Evolutionary conservation across 2,797 vertebrate species (phyloP).

Genomic region (Melanogrammus aeglefinus): DNA sequence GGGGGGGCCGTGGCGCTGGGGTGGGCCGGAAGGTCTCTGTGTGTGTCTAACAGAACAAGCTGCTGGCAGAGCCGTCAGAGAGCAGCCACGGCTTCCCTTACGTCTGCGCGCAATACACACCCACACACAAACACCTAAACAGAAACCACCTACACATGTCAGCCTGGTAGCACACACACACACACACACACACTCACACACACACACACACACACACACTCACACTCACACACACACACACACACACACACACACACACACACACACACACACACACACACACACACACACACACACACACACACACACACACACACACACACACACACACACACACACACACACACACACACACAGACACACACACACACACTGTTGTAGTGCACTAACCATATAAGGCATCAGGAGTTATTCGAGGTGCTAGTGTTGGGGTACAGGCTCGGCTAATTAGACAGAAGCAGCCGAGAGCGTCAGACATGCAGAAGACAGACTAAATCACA

Average conservation of each 20-base stretch:
- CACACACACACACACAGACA: too few species aligned
- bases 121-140: neutral
- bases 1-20: too few species aligned
- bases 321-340: too few species aligned
- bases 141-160: neutral
- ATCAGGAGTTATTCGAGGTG: constrained; percentile 30
- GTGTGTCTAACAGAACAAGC: constrained; percentile 42
- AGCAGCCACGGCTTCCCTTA: constrained; percentile 44
- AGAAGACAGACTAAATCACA: neutral
- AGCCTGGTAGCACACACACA: neutral
- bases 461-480: constrained; percentile 1
- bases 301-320: too few species aligned
- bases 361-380: constrained; percentile 22
- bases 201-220: too few species aligned
- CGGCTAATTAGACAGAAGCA: constrained; percentile 15
- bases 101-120: constrained; percentile 18
- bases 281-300: too few species aligned
- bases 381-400: constrained; percentile 23
- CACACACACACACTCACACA: constrained; percentile 3
- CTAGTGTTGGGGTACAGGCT: constrained; percentile 25
- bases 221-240: too few species aligned
- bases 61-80: constrained; percentile 40
- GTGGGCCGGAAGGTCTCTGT: constrained; percentile 51
- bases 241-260: too few species aligned
- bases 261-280: too few species aligned